phyloP scores from a whole-genome alignment of 1,140 invertebrate species.

The Ceratoteleas bidentatus region DNA sequence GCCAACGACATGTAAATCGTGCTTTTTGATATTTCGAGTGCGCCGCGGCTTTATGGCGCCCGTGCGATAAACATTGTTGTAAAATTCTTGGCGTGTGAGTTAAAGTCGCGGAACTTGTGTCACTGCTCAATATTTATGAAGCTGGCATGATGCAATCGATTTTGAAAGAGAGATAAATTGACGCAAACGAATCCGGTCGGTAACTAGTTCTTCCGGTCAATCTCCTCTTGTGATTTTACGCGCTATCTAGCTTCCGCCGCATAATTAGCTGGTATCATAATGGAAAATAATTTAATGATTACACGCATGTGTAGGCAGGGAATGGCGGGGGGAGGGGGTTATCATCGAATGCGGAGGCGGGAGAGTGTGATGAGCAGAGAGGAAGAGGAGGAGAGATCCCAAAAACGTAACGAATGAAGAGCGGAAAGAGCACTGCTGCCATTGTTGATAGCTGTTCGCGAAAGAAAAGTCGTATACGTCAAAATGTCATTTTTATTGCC shows the following conservation, averaged over 20 bases:
- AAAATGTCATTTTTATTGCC: conserved; percentile 66
- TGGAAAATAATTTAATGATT: conserved; percentile 74
- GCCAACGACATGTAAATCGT: conserved; percentile 31
- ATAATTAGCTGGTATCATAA: conserved; percentile 71
- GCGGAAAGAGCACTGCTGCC: conserved; percentile 50
- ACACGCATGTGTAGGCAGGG: conserved; percentile 47
- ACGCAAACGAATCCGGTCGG: conserved; percentile 58
- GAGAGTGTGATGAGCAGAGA: background rate
- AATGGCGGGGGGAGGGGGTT: conserved; percentile 8
- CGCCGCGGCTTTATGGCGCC: conserved; percentile 9
- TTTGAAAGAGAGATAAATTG: conserved; percentile 59
- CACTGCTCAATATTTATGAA: conserved; percentile 58
- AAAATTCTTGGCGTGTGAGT: conserved; percentile 37
- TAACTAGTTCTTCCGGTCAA: conserved; percentile 71
- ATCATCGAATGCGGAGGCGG: background rate
- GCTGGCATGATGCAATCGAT: conserved; percentile 50
- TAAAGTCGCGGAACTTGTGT: conserved; percentile 50
- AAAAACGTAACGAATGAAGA: conserved; percentile 52
- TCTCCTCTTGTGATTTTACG: conserved; percentile 59
- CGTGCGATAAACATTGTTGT: conserved; percentile 35
- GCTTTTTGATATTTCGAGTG: conserved; percentile 43
- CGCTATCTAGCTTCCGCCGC: conserved; percentile 69
- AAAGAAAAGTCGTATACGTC: conserved; percentile 65
- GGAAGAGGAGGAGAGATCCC: conserved; percentile 19
- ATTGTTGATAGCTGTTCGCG: conserved; percentile 56